Evolutionary conservation across 2,113 vertebrate species (phyloP).

Genomic region (Gorsachius goisagi): DNA sequence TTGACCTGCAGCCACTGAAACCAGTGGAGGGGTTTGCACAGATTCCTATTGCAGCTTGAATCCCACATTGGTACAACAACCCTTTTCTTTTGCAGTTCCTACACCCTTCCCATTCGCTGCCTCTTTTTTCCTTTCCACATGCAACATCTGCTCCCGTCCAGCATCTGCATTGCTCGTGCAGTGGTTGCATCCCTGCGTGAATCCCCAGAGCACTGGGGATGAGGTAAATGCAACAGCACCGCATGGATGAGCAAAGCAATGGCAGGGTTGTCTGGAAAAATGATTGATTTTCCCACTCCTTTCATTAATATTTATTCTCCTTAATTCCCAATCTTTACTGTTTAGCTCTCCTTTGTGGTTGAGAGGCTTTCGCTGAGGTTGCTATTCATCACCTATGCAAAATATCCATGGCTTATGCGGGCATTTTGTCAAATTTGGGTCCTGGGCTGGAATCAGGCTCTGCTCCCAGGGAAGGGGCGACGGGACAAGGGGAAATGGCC

Average conservation of each 20-base stretch:
- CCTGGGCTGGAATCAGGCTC: background rate
- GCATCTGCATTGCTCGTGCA: background rate
- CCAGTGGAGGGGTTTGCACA: background rate
- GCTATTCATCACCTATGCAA: background rate
- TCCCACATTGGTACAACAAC: accelerated
- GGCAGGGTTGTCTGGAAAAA: background rate
- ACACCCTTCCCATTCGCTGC: background rate
- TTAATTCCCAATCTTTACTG: slow-evolving; percentile 1
- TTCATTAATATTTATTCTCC: slow-evolving; percentile 38
- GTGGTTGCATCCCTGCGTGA: accelerated
- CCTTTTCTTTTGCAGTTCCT: background rate
- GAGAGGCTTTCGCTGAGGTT: slow-evolving; percentile 9
- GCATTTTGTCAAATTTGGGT: background rate
- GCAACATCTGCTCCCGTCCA: background rate
- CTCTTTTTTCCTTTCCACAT: accelerated
- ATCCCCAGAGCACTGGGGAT: background rate
- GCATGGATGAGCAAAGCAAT: background rate
- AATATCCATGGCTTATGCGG: background rate
- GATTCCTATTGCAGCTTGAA: accelerated
- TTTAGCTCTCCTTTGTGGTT: background rate
- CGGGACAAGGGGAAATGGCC: no score
- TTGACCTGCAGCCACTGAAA: background rate
- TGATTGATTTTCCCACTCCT: background rate
- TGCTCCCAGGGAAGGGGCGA: no score
- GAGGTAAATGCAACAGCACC: accelerated